These are phyloP conservation scores for Aviceda subcristata DNA, from an alignment of 2,113 vertebrate species.

Conservation along the genomic window DNA sequence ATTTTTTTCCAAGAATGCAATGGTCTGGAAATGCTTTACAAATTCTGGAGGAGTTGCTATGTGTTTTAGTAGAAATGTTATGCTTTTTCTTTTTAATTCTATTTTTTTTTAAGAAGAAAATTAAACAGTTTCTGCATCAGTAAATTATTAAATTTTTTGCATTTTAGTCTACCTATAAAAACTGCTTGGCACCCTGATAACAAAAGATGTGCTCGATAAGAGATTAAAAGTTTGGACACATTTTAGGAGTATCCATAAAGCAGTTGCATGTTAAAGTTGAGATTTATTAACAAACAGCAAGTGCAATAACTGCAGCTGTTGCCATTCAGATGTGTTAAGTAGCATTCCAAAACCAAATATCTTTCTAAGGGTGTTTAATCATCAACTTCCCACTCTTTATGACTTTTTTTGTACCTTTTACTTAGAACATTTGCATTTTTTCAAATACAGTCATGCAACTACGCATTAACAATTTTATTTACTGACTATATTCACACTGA, in stretches of 20 bases:
- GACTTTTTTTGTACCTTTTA: neutral
- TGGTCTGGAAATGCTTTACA: neutral
- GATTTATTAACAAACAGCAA: neutral
- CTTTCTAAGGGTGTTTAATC: neutral
- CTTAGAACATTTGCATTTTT: neutral
- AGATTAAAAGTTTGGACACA: neutral
- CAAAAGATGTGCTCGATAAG: neutral
- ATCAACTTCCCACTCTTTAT: neutral
- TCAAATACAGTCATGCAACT: neutral
- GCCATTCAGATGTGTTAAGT: neutral
- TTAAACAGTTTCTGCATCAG: neutral
- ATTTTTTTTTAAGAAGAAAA: neutral
- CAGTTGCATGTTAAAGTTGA: neutral
- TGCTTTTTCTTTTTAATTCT: neutral
- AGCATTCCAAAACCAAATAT: neutral
- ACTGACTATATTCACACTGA: neutral
- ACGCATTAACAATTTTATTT: neutral
- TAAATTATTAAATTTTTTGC: neutral
- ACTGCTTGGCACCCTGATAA: neutral
- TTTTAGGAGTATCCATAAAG: neutral
- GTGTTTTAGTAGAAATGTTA: neutral
- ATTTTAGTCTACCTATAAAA: neutral
- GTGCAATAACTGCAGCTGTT: neutral
- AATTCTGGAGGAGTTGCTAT: neutral
- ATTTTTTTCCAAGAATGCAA: neutral